Conservation (phyloP, 2,888 invertebrate species). For the Melinopterus prodromus region DNA sequence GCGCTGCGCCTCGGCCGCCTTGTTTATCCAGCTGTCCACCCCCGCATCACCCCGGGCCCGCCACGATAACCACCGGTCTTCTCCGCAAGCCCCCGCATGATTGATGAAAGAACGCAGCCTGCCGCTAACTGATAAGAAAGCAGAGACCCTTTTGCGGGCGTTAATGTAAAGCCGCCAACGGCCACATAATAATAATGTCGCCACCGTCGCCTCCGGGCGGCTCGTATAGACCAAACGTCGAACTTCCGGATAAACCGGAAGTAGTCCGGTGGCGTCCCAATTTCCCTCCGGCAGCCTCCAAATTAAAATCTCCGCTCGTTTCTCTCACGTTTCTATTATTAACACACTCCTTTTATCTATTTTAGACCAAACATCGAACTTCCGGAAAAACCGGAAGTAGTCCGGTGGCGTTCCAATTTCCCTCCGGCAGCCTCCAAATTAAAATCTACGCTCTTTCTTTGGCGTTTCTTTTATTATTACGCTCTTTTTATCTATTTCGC, state of each 20-base stretch:
- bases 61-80: slow-evolving; percentile 21
- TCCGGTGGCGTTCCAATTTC: not conserved
- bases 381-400: not conserved
- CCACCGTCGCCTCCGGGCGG: not conserved
- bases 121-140: slow-evolving; percentile 22
- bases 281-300: not conserved
- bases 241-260: not conserved
- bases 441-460: not conserved
- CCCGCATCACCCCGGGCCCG: not conserved
- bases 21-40: slow-evolving; percentile 4
- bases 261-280: not conserved
- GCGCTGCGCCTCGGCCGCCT: not conserved
- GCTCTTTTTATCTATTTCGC: not conserved
- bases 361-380: not conserved
- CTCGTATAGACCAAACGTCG: slow-evolving; percentile 5
- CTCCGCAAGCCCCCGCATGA: slow-evolving; percentile 32
- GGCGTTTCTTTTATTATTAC: no score
- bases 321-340: not conserved
- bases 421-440: not conserved
- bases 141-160: not conserved
- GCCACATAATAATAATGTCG: slow-evolving; percentile 9
- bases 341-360: not conserved
- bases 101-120: slow-evolving; percentile 11
- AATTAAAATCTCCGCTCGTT: not conserved
- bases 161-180: not conserved